These are phyloP conservation scores for Typhlichthys subterraneus DNA, from an alignment of 2,797 vertebrate genomes.

Conservation along the genomic window DNA sequence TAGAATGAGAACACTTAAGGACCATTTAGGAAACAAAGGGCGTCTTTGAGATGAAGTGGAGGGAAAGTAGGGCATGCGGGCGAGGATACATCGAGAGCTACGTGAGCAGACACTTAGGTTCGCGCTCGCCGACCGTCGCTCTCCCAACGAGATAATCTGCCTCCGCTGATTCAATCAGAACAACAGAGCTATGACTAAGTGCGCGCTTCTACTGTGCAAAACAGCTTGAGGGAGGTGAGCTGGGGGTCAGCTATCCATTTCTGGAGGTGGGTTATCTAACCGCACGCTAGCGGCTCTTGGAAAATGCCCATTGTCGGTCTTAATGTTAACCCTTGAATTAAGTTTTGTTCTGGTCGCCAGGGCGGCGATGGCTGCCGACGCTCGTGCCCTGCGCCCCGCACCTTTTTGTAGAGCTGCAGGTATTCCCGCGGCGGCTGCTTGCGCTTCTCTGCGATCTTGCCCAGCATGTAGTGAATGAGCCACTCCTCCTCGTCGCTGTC, in stretches of 20 bases:
- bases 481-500: slow-evolving; percentile 97
- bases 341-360: too few species aligned
- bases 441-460: slow-evolving; percentile 96
- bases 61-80: neutral
- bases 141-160: slow-evolving; percentile 25
- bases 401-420: slow-evolving; percentile 91
- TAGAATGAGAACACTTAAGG: slow-evolving; percentile 18
- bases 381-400: slow-evolving; percentile 26
- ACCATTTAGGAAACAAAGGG: neutral
- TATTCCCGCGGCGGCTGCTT: slow-evolving; percentile 84
- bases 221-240: slow-evolving; percentile 22
- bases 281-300: slow-evolving; percentile 13
- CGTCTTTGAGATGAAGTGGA: slow-evolving; percentile 2
- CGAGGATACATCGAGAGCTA: neutral
- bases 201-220: slow-evolving; percentile 27
- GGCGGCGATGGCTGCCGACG: neutral
- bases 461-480: slow-evolving; percentile 99
- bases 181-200: slow-evolving; percentile 45
- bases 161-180: slow-evolving; percentile 43
- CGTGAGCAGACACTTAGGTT: slow-evolving; percentile 6
- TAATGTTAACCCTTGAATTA: neutral
- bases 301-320: slow-evolving; percentile 15
- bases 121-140: slow-evolving; percentile 10
- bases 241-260: slow-evolving; percentile 31
- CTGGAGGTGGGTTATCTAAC: slow-evolving; percentile 59